These are phyloP conservation scores for Luehdorfia chinensis DNA, from an alignment of 1,140 invertebrate genomes.

Conservation along the genomic window DNA sequence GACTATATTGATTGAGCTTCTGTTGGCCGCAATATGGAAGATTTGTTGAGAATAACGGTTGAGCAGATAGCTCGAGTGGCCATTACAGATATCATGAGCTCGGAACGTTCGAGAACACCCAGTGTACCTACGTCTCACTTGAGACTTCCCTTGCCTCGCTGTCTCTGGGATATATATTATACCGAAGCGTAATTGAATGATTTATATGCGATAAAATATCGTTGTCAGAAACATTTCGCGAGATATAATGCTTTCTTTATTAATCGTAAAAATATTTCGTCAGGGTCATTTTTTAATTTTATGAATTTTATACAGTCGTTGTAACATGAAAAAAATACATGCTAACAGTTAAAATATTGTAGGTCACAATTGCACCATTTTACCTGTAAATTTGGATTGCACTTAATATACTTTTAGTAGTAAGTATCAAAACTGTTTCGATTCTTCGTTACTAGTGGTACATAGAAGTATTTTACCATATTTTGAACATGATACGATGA, in stretches of 20 bases:
- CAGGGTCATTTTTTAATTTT: not conserved
- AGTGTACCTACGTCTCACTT: slow-evolving; percentile 40
- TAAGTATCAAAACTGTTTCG: no score
- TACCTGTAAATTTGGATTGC: no score
- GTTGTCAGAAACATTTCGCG: not conserved
- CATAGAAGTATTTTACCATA: no score
- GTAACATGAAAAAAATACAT: no score
- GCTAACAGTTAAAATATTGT: no score
- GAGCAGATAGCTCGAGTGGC: slow-evolving; percentile 60
- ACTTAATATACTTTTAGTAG: no score
- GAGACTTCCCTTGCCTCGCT: slow-evolving; percentile 30
- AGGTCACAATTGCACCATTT: no score
- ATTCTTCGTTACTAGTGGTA: no score
- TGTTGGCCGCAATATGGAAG: slow-evolving; percentile 60
- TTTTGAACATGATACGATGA: no score
- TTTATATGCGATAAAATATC: slow-evolving; percentile 10
- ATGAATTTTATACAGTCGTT: no score
- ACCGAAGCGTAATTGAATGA: slow-evolving; percentile 24
- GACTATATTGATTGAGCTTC: slow-evolving; percentile 58
- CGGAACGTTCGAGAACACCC: slow-evolving; percentile 37
- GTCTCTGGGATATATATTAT: slow-evolving; percentile 22
- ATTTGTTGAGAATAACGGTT: slow-evolving; percentile 68
- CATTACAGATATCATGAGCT: slow-evolving; percentile 66
- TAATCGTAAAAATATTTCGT: not conserved
- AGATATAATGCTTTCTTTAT: not conserved